Base-by-base conservation (phyloP, 2,888 invertebrate species). In the Microplitis manilae region DNA sequence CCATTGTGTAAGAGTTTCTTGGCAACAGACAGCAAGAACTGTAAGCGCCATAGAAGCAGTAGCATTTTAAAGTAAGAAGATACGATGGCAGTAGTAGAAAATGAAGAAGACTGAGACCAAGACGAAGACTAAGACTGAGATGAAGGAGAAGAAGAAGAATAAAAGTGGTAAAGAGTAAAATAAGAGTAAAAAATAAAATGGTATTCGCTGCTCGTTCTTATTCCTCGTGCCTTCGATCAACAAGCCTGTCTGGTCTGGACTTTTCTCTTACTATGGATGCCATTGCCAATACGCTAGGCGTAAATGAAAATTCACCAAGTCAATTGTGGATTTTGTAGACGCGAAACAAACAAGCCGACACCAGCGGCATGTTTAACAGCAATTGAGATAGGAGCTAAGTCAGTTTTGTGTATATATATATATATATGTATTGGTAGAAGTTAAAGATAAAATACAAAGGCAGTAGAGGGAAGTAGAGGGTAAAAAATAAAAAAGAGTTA, bases 161-260 rank as follows among this genome's bases (percentile, higher is more conserved):
- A 68, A 41, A 40, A 75, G 69, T 20, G 68, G 50, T 15, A 8
- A 20, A 1, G 65, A 75, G 68, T 40, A 73, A 75, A 62, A 72
- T 50, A 73, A 76, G 70, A 79, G 74, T 38, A 67, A 73, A 76
- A 65, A 50, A 50, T 50, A 50, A 50, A 50, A 50, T 50, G 50
- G 50, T 50, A 50, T 50, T 50, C 62, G 65, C 59, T 68, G 73
- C 77, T 86, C 83, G 84, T 86, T 86, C 83, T 84, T 85, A 86
- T 86, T 86, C 86, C 82, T 83, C 81, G 80, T 85, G 82, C 84
- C 83, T 84, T 85, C 86, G 86, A 86, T 85, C 85, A 87, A 87
- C 87, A 86, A 85, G 83, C 81, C 80, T 78, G 79, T 61, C 69
- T 69, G 72, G 79, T 61, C 69, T 68, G 72, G 79, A 77, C 77